phyloP scores from a whole-genome alignment of 2,797 vertebrate genomes.

The Stomatorhinus walkeri region DNA sequence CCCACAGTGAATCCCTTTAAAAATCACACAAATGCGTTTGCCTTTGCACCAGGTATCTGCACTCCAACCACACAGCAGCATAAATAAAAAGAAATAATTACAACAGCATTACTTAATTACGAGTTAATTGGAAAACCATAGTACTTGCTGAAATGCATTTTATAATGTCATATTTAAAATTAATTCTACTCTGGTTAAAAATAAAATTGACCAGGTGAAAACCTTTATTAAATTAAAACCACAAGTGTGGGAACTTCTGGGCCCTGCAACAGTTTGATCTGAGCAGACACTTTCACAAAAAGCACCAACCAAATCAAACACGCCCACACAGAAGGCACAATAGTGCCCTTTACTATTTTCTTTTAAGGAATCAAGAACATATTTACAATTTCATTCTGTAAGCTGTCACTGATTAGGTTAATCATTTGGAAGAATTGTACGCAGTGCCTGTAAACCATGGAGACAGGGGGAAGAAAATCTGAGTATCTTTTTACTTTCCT shows the following conservation, averaged over 20 bases:
- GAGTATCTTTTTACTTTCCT: background rate
- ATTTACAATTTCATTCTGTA: constrained; percentile 4
- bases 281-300: background rate
- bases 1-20: constrained; percentile 62
- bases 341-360: background rate
- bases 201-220: background rate
- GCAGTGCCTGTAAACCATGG: background rate
- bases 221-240: background rate
- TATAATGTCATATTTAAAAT: background rate
- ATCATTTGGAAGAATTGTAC: background rate
- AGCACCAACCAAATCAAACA: background rate
- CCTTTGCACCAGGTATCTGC: constrained; percentile 29
- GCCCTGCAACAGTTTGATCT: background rate
- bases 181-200: background rate
- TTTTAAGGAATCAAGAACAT: background rate
- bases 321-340: background rate
- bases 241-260: background rate
- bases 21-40: constrained; percentile 42
- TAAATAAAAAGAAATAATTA: constrained; percentile 64
- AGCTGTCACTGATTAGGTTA: background rate
- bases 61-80: constrained; percentile 36
- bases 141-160: background rate
- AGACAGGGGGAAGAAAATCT: constrained; percentile 8
- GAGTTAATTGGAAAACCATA: background rate
- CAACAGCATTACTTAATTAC: constrained; percentile 29